Conservation (phyloP, 2,113 vertebrate species). For the Apistogramma diplotaenia region DNA sequence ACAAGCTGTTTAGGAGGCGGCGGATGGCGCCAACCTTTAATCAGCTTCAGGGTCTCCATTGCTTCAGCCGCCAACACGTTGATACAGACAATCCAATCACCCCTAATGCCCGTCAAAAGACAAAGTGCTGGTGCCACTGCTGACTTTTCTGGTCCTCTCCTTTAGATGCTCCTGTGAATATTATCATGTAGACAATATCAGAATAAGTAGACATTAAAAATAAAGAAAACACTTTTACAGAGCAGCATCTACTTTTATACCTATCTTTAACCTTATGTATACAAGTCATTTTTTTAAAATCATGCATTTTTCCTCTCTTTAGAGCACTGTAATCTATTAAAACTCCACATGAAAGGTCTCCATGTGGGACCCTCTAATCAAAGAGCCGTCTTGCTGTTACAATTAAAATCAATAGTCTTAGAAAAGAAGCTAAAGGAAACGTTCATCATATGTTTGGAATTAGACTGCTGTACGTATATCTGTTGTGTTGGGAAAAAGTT, state of each 20-base stretch:
- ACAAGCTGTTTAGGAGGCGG: constrained; percentile 62
- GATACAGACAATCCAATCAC: constrained; percentile 69
- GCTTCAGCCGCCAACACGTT: constrained; percentile 43
- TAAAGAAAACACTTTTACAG: neutral
- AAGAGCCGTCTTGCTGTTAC: no score
- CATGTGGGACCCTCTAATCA: no score
- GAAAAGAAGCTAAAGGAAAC: neutral
- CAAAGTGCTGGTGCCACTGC: constrained; percentile 27
- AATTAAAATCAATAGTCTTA: neutral
- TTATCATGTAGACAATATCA: neutral
- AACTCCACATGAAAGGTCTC: neutral
- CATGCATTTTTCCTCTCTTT: neutral
- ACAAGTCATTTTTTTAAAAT: neutral
- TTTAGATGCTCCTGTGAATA: constrained; percentile 17
- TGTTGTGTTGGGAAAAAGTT: neutral
- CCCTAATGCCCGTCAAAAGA: constrained; percentile 56
- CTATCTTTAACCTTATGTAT: neutral
- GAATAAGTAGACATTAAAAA: neutral
- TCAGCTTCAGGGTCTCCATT: constrained; percentile 61
- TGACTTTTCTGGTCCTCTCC: constrained; percentile 3
- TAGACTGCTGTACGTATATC: neutral
- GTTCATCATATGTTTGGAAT: neutral
- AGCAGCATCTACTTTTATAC: neutral
- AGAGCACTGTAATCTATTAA: neutral
- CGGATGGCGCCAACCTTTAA: constrained; percentile 49